Base-by-base conservation (phyloP, 2,888 invertebrate species). In the Leptogaster cylindrica region DNA sequence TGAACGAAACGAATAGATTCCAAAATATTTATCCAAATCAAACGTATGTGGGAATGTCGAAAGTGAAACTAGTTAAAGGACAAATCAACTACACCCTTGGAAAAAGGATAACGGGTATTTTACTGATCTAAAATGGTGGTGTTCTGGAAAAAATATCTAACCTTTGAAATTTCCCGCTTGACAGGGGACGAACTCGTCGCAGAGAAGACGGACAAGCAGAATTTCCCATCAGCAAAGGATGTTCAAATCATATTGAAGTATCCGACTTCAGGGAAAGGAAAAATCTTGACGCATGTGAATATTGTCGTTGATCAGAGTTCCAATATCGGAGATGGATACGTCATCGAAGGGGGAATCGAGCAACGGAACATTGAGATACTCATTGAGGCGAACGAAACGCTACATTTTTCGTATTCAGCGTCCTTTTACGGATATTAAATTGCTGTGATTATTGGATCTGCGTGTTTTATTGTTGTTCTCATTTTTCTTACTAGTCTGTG, bases 251-350 rank as follows among this genome's bases (percentile, higher is more conserved):
- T 55, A 4, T 25, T 69, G 1, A 51, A 8, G n/a, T 69, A 69
- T 63, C 69, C 69, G 1, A 23, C 23, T 14, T 7, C 39, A 4
- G 51, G 51, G 7, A 28, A 33, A 12, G 51, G 39, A 10, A 31
- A 33, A n/a, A 65, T 23, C 3, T 18, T 69, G 16, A 69, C 67
- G 7, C 27, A 65, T 14, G 67, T 67, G 8, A 41, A 46, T 46
- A 67, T 69, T 10, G 12, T 69, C 12, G 67, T 69, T 1, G 67
- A 67, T 14, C 69, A 69, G 44, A 67, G 66, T 25, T 67, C 67
- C 3, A 61, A 61, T 23, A 16, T 46, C 23, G 69, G 69, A 23
- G 52, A 48, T 12, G 69, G 55, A 16, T 67, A 61, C 28, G 51
- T 69, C 8, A 33, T 14, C 20, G 41, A 48, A 20, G 69, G 69